A percentile compares a stretch with the other conserved stretches of the same genome.
Evolutionary conservation across 2,113 vertebrate genomes (phyloP).

Genomic region (Gracilinanus agilis): DNA sequence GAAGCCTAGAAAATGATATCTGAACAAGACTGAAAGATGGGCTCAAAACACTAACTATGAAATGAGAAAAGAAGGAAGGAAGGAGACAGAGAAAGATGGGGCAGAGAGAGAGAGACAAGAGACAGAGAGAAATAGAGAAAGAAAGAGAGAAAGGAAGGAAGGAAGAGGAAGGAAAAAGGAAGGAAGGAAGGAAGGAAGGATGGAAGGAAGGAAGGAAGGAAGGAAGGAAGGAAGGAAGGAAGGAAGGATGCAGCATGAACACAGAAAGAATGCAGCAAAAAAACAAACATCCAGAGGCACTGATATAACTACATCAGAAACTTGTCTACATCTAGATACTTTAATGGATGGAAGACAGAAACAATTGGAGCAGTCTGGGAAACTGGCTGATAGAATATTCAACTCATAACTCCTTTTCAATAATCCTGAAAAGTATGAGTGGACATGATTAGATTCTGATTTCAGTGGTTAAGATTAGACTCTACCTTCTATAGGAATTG

Average conservation of each 20-base stretch:
- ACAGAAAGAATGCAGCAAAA: background rate
- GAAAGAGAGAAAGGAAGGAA: background rate
- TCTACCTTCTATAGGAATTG: background rate
- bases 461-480: background rate
- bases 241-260: too few relatives aligned
- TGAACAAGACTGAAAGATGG: rapidly evolving
- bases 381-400: background rate
- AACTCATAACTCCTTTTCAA: background rate
- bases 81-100: background rate
- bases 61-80: background rate
- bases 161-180: rapidly evolving
- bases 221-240: too few relatives aligned
- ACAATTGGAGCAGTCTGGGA: background rate
- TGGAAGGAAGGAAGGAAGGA: too few relatives aligned
- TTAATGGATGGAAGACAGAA: background rate
- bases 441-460: background rate
- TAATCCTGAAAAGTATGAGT: background rate
- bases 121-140: background rate
- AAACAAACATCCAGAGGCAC: background rate
- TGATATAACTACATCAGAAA: background rate
- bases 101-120: background rate
- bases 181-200: too few relatives aligned
- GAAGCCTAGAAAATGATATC: background rate
- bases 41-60: background rate
- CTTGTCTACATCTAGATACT: background rate